A percentile compares a stretch with the other conserved stretches of the same genome.
These are phyloP conservation scores for Myotis daubentonii DNA, from an alignment of 2,797 vertebrate genomes.

Conservation along the genomic window DNA sequence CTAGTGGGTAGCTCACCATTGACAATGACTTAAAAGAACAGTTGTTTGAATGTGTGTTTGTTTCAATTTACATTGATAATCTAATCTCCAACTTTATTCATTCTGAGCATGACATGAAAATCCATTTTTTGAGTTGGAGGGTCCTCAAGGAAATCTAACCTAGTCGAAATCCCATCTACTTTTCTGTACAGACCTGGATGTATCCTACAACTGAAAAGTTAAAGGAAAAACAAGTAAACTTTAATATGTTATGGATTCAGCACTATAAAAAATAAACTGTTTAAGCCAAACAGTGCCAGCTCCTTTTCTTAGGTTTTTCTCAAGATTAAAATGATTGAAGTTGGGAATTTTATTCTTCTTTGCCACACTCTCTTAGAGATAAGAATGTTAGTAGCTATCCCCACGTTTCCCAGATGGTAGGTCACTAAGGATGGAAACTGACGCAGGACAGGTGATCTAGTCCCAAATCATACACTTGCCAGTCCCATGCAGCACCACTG, in stretches of 20 bases:
- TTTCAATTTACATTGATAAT: too few species aligned
- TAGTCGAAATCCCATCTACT: too few species aligned
- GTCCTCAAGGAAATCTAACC: too few species aligned
- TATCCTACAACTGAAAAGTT: too few species aligned
- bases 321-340: background rate
- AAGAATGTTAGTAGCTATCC: background rate
- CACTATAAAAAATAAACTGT: background rate
- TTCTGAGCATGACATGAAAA: too few species aligned
- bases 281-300: background rate
- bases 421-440: background rate
- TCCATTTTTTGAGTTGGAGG: too few species aligned
- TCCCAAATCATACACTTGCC: background rate
- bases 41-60: too few species aligned
- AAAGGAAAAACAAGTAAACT: background rate
- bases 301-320: background rate
- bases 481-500: rapidly evolving
- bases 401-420: background rate
- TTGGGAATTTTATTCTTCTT: background rate
- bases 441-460: background rate
- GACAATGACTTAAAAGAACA: too few species aligned
- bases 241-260: background rate
- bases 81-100: too few species aligned
- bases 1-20: background rate
- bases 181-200: too few species aligned
- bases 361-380: background rate